These are phyloP conservation scores for Neodiprion lecontei DNA, from an alignment of 1,140 invertebrate species.

Conservation along the genomic window DNA sequence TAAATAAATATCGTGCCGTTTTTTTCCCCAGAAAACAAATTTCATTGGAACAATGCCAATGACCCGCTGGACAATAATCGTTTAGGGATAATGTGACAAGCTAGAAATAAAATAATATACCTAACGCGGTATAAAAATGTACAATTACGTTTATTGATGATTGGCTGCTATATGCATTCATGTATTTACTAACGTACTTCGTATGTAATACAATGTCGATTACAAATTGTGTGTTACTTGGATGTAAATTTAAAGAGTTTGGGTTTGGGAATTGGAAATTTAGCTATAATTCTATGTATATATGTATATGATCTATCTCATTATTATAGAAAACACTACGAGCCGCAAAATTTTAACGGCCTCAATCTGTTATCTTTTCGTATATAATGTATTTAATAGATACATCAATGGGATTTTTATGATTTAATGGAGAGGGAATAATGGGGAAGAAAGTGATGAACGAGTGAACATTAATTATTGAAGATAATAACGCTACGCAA, in stretches of 20 bases:
- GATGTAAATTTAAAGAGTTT: slow-evolving; percentile 15
- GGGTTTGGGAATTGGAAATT: neutral
- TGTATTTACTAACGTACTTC: slow-evolving; percentile 25
- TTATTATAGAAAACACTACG: slow-evolving; percentile 28
- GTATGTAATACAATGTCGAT: slow-evolving; percentile 50
- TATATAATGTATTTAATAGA: too few relatives aligned
- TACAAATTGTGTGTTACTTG: slow-evolving; percentile 40
- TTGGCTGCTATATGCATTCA: slow-evolving; percentile 46
- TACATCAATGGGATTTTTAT: too few relatives aligned
- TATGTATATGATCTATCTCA: slow-evolving; percentile 18
- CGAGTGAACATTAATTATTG: slow-evolving; percentile 24
- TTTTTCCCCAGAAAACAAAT: too few relatives aligned
- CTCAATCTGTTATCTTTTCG: too few relatives aligned
- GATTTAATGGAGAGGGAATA: neutral
- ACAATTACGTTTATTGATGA: slow-evolving; percentile 58
- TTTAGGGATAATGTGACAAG: neutral
- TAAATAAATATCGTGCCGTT: too few relatives aligned
- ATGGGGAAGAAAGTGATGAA: slow-evolving; percentile 5
- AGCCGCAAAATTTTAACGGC: neutral
- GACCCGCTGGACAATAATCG: too few relatives aligned
- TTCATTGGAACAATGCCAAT: too few relatives aligned
- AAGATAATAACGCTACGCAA: slow-evolving; percentile 33
- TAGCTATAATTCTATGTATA: slow-evolving; percentile 19
- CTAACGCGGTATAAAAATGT: slow-evolving; percentile 45
- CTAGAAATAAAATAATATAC: neutral